Base-by-base conservation (phyloP, 2,113 vertebrate species). In the Tyto alba region DNA sequence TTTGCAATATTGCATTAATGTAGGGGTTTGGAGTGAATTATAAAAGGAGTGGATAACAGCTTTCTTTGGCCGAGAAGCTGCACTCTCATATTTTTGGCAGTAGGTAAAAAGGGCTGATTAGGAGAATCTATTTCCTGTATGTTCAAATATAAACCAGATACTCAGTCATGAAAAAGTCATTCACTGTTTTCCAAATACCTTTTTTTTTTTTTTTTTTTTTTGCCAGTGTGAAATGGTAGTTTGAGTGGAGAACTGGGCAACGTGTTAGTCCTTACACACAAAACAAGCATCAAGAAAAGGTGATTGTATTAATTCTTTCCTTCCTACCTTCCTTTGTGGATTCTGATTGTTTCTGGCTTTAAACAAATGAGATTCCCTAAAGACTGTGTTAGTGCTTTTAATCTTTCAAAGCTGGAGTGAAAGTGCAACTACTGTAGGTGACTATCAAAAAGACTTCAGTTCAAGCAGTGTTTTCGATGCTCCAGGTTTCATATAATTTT, bases 31-130 rank as follows among this genome's bases (percentile, higher is more conserved):
- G 56, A 92, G 27, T 14, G 52, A 84, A 75, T 84, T 89, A 78
- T 71, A 68, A 88, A 74, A 88, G 47, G 16, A 77, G 25, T 29
- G 50, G 55, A 50, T 94, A 79, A 71, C 88, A 90, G 59, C 80
- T 96, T 96, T 68, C 88, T 75, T 97, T 94, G 93, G 63, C 76
- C 92, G 79, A 88, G 76, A 96, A 94, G 27, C 52, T 89, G 60
- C 38, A 26, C 38, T 34, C 38, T 81, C 30, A 8, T 88, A 69
- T 91, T 95, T 93, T 93, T 96, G 88, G 88, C 90, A 87, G 64
- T 66, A 85, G 52, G 73, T 86, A 75, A 89, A 85, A 90, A 92
- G 53, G 30, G 22, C 60, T 93, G 86, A 85, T 95, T 68, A 90
- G 86, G 53, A 87, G 21, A 89, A 94, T 90, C 64, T 89, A 34